Conservation (phyloP, 1,140 invertebrate species). For the Asbolus verrucosus region DNA sequence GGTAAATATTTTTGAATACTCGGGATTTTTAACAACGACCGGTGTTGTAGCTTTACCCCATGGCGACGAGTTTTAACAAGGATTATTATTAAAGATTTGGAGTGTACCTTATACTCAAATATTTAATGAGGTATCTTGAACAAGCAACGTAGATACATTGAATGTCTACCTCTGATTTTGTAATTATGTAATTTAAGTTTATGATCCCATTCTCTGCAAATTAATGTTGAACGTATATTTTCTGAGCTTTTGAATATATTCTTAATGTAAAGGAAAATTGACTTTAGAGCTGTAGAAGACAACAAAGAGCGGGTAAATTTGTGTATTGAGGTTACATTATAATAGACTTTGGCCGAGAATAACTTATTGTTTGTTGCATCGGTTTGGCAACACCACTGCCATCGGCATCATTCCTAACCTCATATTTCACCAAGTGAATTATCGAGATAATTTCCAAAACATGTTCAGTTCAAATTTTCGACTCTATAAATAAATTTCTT, state of each 20-base stretch:
- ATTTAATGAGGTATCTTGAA: too few relatives aligned
- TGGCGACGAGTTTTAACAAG: too few relatives aligned
- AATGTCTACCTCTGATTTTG: not conserved
- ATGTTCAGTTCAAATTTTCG: too few relatives aligned
- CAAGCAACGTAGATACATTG: not conserved
- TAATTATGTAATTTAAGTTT: slow-evolving; percentile 1
- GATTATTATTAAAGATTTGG: too few relatives aligned
- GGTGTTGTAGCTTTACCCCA: too few relatives aligned
- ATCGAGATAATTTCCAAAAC: too few relatives aligned
- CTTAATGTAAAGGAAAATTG: slow-evolving; percentile 15
- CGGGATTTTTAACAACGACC: too few relatives aligned
- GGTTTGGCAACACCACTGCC: slow-evolving; percentile 5
- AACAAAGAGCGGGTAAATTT: slow-evolving; percentile 12
- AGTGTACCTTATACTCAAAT: too few relatives aligned
- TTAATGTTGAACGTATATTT: slow-evolving; percentile 10
- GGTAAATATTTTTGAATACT: too few relatives aligned
- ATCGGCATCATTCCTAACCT: not conserved
- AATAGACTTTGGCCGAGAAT: slow-evolving; percentile 12
- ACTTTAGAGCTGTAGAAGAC: slow-evolving; percentile 6
- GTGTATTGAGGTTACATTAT: slow-evolving; percentile 14
- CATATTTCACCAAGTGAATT: not conserved
- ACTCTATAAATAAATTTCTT: too few relatives aligned
- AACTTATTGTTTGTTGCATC: slow-evolving; percentile 21
- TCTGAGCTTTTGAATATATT: slow-evolving; percentile 6
- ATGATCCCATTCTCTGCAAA: not conserved